Evolutionary conservation across 2,797 vertebrate species (phyloP), one percentile per base, ranked within the genome.

Genomic region (Diceros bicornis): DNA sequence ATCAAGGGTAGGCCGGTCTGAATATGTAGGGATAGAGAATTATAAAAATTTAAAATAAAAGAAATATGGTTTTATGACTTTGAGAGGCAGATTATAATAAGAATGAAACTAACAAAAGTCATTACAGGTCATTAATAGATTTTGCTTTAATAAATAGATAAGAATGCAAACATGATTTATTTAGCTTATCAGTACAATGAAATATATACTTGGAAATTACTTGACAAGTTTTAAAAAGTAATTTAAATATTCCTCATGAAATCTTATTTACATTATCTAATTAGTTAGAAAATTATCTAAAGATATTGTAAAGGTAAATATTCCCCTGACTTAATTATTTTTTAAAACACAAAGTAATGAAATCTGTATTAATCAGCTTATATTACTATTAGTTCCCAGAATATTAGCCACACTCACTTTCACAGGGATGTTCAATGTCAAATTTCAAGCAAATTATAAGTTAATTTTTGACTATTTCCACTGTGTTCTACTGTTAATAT

Each of bases 1-100:
- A 88, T 64, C 10, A 64, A 83, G 32, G 17, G 10, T 52, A n/a
- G 4, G 0, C 16, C 20, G 47, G 8, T 47, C 27, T 91, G 21
- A 69, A 71, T 91, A 87, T 72, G 17, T 7, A 71, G 18, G 41
- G 83, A 77, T 91, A 81, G 18, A 90, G 20, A 82, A 93, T 77
- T 41, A 62, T 77, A 91, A 77, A 91, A 47, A 64, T 32, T 62
- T 62, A 34, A 91, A 94, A 88, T 77, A 81, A 68, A 86, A 84
- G 0, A 72, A 82, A 64, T 77, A 59, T 37, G 74, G 13, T 78
- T 59, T 57, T 88, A 75, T 66, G 3, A 25, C 55, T 82, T 75
- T 93, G 57, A 86, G 62, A 25, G 34, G 13, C 6, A 83, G 44
- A 50, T 41, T 87, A 4, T 77, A 95, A 57, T 77, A 41, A 69